Conservation (phyloP, 2,888 invertebrate species). For the Sipunculus nudus region DNA sequence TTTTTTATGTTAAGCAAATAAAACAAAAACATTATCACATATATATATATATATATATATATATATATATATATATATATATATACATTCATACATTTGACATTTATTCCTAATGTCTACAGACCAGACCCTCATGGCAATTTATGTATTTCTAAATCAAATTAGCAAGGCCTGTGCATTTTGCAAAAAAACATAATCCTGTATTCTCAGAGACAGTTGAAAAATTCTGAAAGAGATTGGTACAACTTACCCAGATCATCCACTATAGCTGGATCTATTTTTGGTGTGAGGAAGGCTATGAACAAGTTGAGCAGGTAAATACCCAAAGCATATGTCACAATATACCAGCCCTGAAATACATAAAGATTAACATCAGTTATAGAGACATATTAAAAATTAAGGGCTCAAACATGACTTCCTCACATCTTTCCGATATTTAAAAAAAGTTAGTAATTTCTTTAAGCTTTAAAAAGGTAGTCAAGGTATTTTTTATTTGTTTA, state of each 20-base stretch:
- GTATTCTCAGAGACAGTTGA: too few relatives aligned
- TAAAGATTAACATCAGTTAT: neutral
- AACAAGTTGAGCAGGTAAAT: conserved; percentile 99
- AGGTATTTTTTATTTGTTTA: too few relatives aligned
- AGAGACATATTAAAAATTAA: neutral
- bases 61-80: conserved; percentile 3
- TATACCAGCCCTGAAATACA: conserved; percentile 94
- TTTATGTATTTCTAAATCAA: neutral
- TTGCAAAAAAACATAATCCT: too few relatives aligned
- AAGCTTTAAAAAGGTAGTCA: too few relatives aligned
- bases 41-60: neutral
- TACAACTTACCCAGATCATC: conserved; percentile 40
- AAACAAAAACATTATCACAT: too few relatives aligned
- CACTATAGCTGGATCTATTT: conserved; percentile 92
- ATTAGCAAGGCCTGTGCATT: neutral
- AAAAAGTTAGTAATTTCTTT: too few relatives aligned
- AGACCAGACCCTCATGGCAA: neutral
- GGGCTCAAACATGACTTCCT: too few relatives aligned
- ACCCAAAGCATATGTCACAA: conserved; percentile 97
- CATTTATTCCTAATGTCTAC: neutral
- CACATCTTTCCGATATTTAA: too few relatives aligned
- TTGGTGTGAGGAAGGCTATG: conserved; percentile 99
- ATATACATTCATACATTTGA: neutral
- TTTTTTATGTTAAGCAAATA: too few relatives aligned
- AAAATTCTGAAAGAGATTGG: too few relatives aligned